Base-by-base conservation (phyloP, 53 echinoderm and acorn worm species). In the Holothuria scabra region DNA sequence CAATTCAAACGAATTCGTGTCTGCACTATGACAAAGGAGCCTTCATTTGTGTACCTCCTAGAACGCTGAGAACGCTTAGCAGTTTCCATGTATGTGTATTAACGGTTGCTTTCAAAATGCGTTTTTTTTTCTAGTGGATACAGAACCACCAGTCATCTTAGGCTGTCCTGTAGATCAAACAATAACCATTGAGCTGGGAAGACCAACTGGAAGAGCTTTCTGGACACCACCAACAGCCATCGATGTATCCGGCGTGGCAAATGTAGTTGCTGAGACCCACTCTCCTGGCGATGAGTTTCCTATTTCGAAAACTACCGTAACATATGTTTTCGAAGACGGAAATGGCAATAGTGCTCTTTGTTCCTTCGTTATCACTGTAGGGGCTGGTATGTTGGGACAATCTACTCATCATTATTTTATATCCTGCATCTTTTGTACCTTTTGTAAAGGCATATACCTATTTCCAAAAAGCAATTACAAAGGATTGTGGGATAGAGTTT, bases 201-300 rank as follows among this genome's bases (percentile, higher is more conserved):
- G 65, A 22, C 16, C 41, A 12, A 55, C 60, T 49, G 78, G 59
- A 12, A 26, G 49, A 14, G 83, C 80, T 7, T 59, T 79, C 30
- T 90, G 83, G 78, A 80, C 84, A 2, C 84, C 68, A 52, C 90
- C 90, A 38, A 90, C 90, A 12, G 90, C 87, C 28, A 67, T 56
- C 14, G 90, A 90, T 82, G 79, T 86, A 78, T 87, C 87, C 46
- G 87, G 87, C 44, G 60, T 48, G 7, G 81, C 57, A 1, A 34
- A 44, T 25, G 76, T 64, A 21, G 48, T 82, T 32, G 52, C 24
- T 1, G 44, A 67, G 8, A 66, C 83, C 24, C 5, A 10, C 65
- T 13, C 37, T 19, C 83, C 83, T 16, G 83, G 83, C 52, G 46
- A 64, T 25, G 21, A 38, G 18, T 83, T 83, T 67, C 66, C 65